Evolutionary conservation across 2,797 vertebrate species (phyloP), one percentile per base, ranked within the genome.

Genomic region (Etheostoma perlongum): DNA sequence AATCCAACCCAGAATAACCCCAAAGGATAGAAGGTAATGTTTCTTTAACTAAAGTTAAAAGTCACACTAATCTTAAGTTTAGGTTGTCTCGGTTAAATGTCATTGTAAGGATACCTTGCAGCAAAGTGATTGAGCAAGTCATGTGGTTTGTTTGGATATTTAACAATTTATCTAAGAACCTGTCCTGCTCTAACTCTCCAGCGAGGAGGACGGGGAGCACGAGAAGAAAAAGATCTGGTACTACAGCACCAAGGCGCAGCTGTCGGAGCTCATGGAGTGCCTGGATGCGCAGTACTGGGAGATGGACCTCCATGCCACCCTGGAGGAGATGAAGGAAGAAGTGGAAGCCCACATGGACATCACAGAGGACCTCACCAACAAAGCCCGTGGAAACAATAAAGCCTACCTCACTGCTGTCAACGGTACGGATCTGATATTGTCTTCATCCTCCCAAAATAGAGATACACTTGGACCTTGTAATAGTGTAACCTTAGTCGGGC

Each of bases 261-360:
- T 99, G 88, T 95, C 94, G 64, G 97, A 98, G 87, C 92, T 99
- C 76, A 88, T 96, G 76, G 96, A 96, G 81, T 85, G 94, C 81
- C 90, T 99, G 90, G 98, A 99, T 88, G 96, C 95, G 90, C 96
- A 96, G 74, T 97, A 97, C 89, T 99, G 98, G 97, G 98, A 99
- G 94, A 92, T 89, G 71, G 98, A 99, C 79, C 96, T 99, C 57
- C 94, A 93, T 61, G 95, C 94, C 88, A 96, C 95, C 58, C 93
- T 99, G 84, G 96, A 97, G 58, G 98, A 99, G 90, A 95, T 98
- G 95, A 96, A 91, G 67, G 96, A 97, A 65, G 98, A 99, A 83
- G 94, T 99, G 61, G 95, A 96, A 25, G 89, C 95, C 62, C 98
- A 99, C 91, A 99, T 99, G 98, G 97, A 97, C 77, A 93, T 98